Evolutionary conservation across 2,113 vertebrate genomes (phyloP), one percentile per base, ranked within the genome.

Genomic region (Thermophis baileyi): DNA sequence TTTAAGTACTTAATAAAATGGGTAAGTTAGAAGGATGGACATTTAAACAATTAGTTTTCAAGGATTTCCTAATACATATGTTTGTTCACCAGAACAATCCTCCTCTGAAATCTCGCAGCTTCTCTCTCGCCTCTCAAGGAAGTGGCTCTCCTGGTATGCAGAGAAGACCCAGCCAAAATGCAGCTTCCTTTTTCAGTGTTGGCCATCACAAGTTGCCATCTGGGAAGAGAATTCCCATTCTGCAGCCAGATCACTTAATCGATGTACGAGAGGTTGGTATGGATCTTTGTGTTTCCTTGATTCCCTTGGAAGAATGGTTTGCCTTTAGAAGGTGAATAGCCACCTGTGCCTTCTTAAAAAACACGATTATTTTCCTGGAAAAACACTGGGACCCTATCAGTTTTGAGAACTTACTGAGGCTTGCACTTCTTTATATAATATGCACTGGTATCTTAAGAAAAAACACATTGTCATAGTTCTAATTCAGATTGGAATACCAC

Each of bases 31-130:
- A 51, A 63, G 93, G 95, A 18, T 69, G 93, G 89, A 0, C 54
- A 91, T 20, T 50, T 94, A 95, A 94, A 91, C 30, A 94, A 94
- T 92, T 92, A 93, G 94, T 92, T 94, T 40, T 95, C 92, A 95
- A 93, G 35, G 47, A 89, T 97, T 92, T 96, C 94, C 97, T 95
- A 95, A 94, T 97, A 57, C 94, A 74, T 94, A 96, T 97, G 51
- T 97, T 96, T 96, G 95, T 96, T 96, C 91, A 92, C 95, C 97
- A 99, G 99, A 99, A 98, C 96, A 99, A 99, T 95, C 98, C 99
- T 93, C 99, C 99, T 89, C 98, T 99, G 95, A 99, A 99, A 97
- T 99, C 98, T 93, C 98, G 99, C 92, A 99, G 99, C 97, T 99
- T 99, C 97, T 99, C 99, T 0, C 98, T 98, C 93, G 98, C 98